Base-by-base conservation (phyloP, 1,140 invertebrate species). In the Drosophila parabipectinata region DNA sequence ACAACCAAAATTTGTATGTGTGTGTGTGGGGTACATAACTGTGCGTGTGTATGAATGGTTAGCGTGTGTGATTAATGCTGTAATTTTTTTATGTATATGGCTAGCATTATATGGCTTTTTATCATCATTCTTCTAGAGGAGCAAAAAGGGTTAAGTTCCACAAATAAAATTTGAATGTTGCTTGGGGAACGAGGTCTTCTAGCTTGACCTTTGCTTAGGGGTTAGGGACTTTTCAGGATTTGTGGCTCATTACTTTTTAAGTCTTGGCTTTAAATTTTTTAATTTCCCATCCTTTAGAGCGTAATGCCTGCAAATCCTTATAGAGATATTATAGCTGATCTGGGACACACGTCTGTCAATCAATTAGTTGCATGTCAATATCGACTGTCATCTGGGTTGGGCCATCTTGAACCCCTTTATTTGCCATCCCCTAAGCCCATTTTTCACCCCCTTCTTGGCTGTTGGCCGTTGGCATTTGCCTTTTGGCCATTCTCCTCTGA, bases 31-130 rank as follows among this genome's bases (percentile, higher is more conserved):
- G 18, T 44, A 53, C 75, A 62, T 79, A 72, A 66, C 57, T 62
- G 66, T 74, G 32, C 41, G 15, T 58, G 59, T 64, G 47, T 56
- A 32, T 58, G 37, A 55, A 72, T 45, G 48, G 48, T 60, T 34
- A 34, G 45, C 52, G 72, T 84, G 56, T 79, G 67, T 88, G 83
- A 87, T 88, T 88, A 88, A 87, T 87, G 83, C 62, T 79, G 83
- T 88, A 83, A 87, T 87, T 82, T 87, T 87, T 75, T 87, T 47
- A 64, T 85, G 81, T 77, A 85, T 85, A 84, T 68, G 52, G 64
- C 53, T 14, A 47, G 55, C 80, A 69, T 72, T 85, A 76, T 61
- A 68, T 51, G 66, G 77, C 37, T 53, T 80, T 76, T 72, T 77
- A 66, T 87, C 79, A 66, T 87, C 79, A 87, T 72, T 63, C 60